These are phyloP conservation scores for Varanus salvator DNA, from an alignment of 2,113 vertebrate genomes.

Conservation along the genomic window DNA sequence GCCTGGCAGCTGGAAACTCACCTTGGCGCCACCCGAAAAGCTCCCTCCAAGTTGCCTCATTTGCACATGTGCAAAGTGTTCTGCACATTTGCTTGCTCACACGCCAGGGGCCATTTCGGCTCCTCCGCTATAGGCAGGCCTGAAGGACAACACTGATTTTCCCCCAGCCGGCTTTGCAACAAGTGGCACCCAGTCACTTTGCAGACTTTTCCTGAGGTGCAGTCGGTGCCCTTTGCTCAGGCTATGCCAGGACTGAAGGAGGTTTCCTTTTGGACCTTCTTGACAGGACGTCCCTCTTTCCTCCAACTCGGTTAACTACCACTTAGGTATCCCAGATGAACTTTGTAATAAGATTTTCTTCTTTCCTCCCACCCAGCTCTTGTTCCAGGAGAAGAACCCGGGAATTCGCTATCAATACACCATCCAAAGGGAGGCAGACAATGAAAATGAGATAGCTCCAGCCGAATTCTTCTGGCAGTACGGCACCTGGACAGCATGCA, in stretches of 20 bases:
- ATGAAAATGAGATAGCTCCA: conserved; percentile 40
- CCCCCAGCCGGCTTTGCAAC: too few species aligned
- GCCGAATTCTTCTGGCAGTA: conserved; percentile 88
- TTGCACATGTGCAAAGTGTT: background rate
- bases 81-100: background rate
- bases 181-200: background rate
- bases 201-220: background rate
- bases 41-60: background rate
- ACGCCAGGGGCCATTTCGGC: background rate
- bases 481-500: conserved; percentile 90
- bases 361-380: conserved; percentile 81
- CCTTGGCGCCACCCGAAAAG: background rate
- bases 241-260: too few species aligned
- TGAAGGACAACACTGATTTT: background rate
- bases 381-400: conserved; percentile 94
- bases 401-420: conserved; percentile 94
- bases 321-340: too few species aligned
- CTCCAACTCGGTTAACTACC: background rate
- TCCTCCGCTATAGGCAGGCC: background rate
- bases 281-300: background rate
- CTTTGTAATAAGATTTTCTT: background rate
- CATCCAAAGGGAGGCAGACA: conserved; percentile 76
- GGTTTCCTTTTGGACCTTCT: background rate
- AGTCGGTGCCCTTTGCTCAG: background rate
- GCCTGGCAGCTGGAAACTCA: background rate